A percentile compares a stretch with the other conserved stretches of the same genome.
phyloP scores from a whole-genome alignment of 1,140 invertebrate genomes.

The Monomorium pharaonis region DNA sequence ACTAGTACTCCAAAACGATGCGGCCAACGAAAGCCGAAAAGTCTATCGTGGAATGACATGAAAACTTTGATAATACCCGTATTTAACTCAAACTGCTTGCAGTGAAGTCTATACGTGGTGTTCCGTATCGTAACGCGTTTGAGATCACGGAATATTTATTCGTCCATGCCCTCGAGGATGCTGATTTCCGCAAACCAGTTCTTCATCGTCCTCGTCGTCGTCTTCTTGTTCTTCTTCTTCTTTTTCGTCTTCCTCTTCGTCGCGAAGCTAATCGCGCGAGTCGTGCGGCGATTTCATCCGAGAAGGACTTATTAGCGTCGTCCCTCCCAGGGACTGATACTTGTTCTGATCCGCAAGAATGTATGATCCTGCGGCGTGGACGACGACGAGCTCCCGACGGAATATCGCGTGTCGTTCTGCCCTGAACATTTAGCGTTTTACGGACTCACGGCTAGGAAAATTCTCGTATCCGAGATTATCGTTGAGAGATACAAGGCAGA shows the following conservation, averaged over 20 bases:
- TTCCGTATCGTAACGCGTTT: background rate
- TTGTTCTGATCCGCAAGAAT: slow-evolving; percentile 44
- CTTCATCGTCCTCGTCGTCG: slow-evolving; percentile 15
- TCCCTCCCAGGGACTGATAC: slow-evolving; percentile 55
- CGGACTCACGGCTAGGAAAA: slow-evolving; percentile 41
- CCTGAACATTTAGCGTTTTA: slow-evolving; percentile 73
- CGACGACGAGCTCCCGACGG: slow-evolving; percentile 37
- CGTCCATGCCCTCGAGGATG: background rate
- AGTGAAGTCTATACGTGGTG: slow-evolving; percentile 6
- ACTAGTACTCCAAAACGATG: slow-evolving; percentile 6
- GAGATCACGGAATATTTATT: slow-evolving; percentile 42
- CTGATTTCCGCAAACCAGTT: slow-evolving; percentile 60
- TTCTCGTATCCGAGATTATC: slow-evolving; percentile 33
- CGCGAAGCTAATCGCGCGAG: slow-evolving; percentile 47
- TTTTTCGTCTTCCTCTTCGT: background rate
- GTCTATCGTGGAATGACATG: background rate
- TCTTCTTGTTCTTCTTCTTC: background rate
- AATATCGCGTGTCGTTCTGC: slow-evolving; percentile 70
- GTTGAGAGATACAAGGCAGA: too few species aligned
- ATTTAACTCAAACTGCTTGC: slow-evolving; percentile 1
- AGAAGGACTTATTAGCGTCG: slow-evolving; percentile 57
- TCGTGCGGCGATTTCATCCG: slow-evolving; percentile 1
- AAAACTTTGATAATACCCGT: background rate
- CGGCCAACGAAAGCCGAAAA: background rate
- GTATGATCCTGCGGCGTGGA: slow-evolving; percentile 48